Conservation (phyloP, 2,888 invertebrate genomes). For the Pachycephus smyrnensis region DNA sequence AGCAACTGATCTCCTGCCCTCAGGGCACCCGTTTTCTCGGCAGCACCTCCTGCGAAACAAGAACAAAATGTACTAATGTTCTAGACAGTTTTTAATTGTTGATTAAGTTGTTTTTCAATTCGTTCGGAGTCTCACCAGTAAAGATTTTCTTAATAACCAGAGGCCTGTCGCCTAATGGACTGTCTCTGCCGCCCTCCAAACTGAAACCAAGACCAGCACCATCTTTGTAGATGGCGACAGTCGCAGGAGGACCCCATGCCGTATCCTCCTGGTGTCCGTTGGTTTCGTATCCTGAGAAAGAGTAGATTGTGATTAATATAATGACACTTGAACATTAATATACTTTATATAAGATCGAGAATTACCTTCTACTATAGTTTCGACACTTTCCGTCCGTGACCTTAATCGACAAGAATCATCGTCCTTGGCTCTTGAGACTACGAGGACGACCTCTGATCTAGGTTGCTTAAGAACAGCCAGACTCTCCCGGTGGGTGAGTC, state of each 20-base stretch:
- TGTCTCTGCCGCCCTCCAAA: slow-evolving; percentile 92
- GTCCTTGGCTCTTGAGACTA: slow-evolving; percentile 73
- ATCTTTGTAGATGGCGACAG: slow-evolving; percentile 75
- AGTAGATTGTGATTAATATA: background rate
- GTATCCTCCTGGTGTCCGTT: slow-evolving; percentile 62
- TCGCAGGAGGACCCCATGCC: slow-evolving; percentile 71
- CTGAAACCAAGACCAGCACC: slow-evolving; percentile 94
- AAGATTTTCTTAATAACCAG: slow-evolving; percentile 93
- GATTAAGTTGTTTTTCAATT: background rate
- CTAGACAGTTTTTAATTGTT: background rate
- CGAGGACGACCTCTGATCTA: slow-evolving; percentile 82
- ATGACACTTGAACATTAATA: background rate
- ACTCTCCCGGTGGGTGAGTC: slow-evolving; percentile 88
- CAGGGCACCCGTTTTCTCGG: slow-evolving; percentile 87
- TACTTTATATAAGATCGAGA: background rate
- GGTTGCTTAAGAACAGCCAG: slow-evolving; percentile 86
- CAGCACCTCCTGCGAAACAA: slow-evolving; percentile 81
- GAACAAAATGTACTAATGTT: background rate
- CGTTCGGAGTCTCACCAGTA: slow-evolving; percentile 75
- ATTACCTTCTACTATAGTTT: slow-evolving; percentile 62
- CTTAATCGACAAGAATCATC: slow-evolving; percentile 49
- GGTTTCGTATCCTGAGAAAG: slow-evolving; percentile 53
- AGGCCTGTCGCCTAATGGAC: slow-evolving; percentile 89
- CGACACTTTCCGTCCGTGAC: slow-evolving; percentile 58
- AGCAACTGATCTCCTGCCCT: slow-evolving; percentile 89